These are phyloP conservation scores for Pheosia tremula DNA, from an alignment of 2,888 invertebrate genomes.

Conservation along the genomic window DNA sequence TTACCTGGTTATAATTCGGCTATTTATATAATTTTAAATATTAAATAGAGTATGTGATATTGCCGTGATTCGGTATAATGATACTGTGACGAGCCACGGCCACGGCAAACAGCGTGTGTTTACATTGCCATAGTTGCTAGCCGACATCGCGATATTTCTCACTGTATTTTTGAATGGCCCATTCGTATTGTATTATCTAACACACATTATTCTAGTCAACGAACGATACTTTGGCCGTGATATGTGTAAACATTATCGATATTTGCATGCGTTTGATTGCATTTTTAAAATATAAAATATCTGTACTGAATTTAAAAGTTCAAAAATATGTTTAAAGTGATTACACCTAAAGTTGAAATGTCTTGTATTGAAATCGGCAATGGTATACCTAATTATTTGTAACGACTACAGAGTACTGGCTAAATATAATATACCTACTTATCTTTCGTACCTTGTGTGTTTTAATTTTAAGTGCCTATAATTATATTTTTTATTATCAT, in stretches of 20 bases:
- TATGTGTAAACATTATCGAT: background rate
- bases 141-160: slow-evolving; percentile 3
- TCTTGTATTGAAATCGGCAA: too few relatives aligned
- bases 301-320: too few relatives aligned
- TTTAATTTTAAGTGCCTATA: too few relatives aligned
- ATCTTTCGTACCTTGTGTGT: too few relatives aligned
- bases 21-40: too few relatives aligned
- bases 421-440: too few relatives aligned
- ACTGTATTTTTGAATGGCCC: slow-evolving; percentile 4
- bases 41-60: background rate
- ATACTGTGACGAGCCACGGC: background rate
- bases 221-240: background rate
- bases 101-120: background rate
- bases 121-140: slow-evolving; percentile 5
- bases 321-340: too few relatives aligned
- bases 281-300: background rate
- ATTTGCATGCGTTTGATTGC: background rate
- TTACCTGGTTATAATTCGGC: too few relatives aligned
- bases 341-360: too few relatives aligned
- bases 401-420: too few relatives aligned
- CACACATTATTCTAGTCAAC: slow-evolving; percentile 2
- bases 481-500: too few relatives aligned
- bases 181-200: slow-evolving; percentile 2
- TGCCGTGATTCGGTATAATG: background rate
- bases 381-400: too few relatives aligned